phyloP scores from a whole-genome alignment of 2,888 invertebrate species.

The Drosophila borborema region DNA sequence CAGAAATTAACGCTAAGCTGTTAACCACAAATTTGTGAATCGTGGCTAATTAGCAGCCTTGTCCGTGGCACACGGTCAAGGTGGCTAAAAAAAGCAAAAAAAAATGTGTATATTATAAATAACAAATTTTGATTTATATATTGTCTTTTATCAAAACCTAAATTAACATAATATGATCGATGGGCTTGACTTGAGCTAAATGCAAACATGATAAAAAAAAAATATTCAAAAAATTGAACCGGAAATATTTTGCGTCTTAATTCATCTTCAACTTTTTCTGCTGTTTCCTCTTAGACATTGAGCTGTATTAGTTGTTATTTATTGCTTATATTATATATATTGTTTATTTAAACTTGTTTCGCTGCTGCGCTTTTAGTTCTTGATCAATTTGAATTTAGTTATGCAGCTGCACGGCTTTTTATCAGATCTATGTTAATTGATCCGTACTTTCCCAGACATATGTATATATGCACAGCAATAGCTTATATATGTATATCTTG shows the following conservation, averaged over 20 bases:
- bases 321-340: not conserved
- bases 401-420: constrained; percentile 21
- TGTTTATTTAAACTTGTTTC: constrained; percentile 17
- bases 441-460: constrained; percentile 5
- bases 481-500: not conserved
- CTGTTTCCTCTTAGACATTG: constrained; percentile 16
- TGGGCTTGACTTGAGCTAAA: constrained; percentile 1
- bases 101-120: not conserved
- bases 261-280: not conserved
- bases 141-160: not conserved
- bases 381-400: constrained; percentile 17
- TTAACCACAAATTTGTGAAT: constrained; percentile 37
- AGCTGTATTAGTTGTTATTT: not conserved
- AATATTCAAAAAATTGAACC: constrained; percentile 3
- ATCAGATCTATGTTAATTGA: constrained; percentile 40
- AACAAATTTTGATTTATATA: not conserved
- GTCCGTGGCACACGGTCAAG: constrained; percentile 45
- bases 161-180: constrained; percentile 32
- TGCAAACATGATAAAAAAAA: not conserved
- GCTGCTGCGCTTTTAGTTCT: constrained; percentile 22
- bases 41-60: constrained; percentile 45
- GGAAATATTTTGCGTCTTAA: constrained; percentile 37
- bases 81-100: constrained; percentile 18
- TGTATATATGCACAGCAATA: not conserved
- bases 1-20: constrained; percentile 33